Conservation (phyloP, 2,113 vertebrate species). For the Holacanthus passer region DNA sequence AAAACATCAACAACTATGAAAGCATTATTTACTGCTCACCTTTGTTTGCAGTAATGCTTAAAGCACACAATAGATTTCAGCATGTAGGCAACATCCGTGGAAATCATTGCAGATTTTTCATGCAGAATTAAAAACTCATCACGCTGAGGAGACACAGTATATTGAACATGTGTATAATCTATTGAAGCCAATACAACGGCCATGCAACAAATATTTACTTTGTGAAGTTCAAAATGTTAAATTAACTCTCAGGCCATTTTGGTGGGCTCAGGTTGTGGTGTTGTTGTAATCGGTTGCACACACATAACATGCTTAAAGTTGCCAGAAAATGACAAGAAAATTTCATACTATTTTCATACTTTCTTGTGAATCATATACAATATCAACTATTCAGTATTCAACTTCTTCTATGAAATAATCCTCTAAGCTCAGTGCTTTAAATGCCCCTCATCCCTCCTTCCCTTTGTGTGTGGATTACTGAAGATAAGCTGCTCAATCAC, state of each 20-base stretch:
- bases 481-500: slow-evolving; percentile 61
- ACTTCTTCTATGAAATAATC: not conserved
- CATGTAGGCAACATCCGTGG: not conserved
- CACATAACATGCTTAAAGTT: not conserved
- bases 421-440: not conserved
- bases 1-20: slow-evolving; percentile 24
- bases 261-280: not conserved
- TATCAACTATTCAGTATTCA: no score
- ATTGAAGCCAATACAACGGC: not conserved
- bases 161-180: not conserved
- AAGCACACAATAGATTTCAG: slow-evolving; percentile 6
- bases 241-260: no score
- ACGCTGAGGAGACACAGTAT: not conserved
- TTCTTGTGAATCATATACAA: not conserved
- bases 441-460: not conserved
- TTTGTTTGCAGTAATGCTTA: slow-evolving; percentile 16
- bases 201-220: not conserved
- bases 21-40: slow-evolving; percentile 34
- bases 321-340: not conserved
- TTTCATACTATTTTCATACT: not conserved
- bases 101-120: not conserved
- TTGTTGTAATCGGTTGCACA: not conserved
- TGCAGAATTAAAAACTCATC: not conserved
- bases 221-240: not conserved
- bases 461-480: slow-evolving; percentile 24